These are phyloP conservation scores for Amphiprion clarkii DNA, from an alignment of 2,797 vertebrate species.

Conservation along the genomic window DNA sequence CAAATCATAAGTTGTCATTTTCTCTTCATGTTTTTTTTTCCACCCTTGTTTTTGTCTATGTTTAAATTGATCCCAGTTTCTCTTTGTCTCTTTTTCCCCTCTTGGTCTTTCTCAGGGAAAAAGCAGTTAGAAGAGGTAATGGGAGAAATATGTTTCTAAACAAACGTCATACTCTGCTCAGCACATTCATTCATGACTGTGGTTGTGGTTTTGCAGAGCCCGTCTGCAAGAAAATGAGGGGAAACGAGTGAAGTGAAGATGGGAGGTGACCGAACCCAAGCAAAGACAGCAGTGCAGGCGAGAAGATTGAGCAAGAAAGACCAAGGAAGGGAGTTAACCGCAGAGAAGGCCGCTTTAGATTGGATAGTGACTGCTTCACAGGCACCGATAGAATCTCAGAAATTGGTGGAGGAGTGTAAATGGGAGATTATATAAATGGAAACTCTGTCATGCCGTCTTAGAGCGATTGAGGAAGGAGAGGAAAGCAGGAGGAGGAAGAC, in stretches of 20 bases:
- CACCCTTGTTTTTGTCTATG: background rate
- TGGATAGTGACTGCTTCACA: conserved; percentile 29
- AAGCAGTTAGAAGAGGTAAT: conserved; percentile 45
- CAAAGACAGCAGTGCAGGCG: conserved; percentile 41
- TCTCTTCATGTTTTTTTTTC: conserved; percentile 37
- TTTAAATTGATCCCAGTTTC: conserved; percentile 31
- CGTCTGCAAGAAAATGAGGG: conserved; percentile 47
- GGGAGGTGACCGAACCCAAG: conserved; percentile 41
- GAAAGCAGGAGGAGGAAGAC: conserved; percentile 3
- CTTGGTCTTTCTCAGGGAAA: background rate
- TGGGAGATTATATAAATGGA: conserved; percentile 63
- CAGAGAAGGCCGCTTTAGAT: conserved; percentile 43
- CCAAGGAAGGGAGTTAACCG: background rate
- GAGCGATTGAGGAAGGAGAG: conserved; percentile 7
- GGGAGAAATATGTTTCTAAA: conserved; percentile 62
- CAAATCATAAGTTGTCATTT: conserved; percentile 35
- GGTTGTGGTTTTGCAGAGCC: conserved; percentile 64
- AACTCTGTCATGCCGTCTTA: conserved; percentile 71
- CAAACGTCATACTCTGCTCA: conserved; percentile 65
- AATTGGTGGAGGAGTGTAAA: conserved; percentile 42
- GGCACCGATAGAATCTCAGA: conserved; percentile 33
- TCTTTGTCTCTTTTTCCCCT: background rate
- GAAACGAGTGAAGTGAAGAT: conserved; percentile 38
- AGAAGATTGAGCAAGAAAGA: conserved; percentile 28
- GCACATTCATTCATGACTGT: conserved; percentile 77